A percentile compares a stretch with the other conserved stretches of the same genome.
Conservation (phyloP, 2,113 vertebrate species). For the Sula dactylatra region DNA sequence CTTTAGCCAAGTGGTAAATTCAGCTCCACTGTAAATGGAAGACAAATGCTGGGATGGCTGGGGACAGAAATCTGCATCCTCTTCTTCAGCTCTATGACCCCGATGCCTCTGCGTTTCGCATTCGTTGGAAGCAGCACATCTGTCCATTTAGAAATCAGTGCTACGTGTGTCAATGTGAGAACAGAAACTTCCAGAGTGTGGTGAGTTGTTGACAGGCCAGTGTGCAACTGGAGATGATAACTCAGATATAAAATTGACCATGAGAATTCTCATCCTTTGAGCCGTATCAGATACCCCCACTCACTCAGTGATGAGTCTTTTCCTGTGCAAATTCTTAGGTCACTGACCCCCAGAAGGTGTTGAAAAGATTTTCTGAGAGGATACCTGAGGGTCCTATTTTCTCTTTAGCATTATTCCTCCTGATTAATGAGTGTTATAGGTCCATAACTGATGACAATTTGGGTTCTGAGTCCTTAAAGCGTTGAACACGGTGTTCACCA, state of each 20-base stretch:
- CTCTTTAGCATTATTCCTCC: not conserved
- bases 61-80: not conserved
- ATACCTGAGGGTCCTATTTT: not conserved
- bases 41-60: not conserved
- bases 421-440: not conserved
- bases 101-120: accelerated
- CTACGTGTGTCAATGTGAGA: not conserved
- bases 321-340: not conserved
- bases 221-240: not conserved
- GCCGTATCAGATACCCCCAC: not conserved
- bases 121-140: not conserved
- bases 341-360: not conserved
- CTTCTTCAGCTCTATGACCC: not conserved
- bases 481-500: not conserved
- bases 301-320: not conserved
- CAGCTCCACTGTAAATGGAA: not conserved
- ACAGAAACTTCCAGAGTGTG: not conserved
- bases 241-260: not conserved
- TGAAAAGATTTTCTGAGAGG: not conserved
- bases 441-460: not conserved
- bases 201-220: not conserved
- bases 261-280: not conserved
- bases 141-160: not conserved
- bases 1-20: not conserved
- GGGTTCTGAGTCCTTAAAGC: not conserved